Base-by-base conservation (phyloP, 2,888 invertebrate species). In the Seira ritae region DNA sequence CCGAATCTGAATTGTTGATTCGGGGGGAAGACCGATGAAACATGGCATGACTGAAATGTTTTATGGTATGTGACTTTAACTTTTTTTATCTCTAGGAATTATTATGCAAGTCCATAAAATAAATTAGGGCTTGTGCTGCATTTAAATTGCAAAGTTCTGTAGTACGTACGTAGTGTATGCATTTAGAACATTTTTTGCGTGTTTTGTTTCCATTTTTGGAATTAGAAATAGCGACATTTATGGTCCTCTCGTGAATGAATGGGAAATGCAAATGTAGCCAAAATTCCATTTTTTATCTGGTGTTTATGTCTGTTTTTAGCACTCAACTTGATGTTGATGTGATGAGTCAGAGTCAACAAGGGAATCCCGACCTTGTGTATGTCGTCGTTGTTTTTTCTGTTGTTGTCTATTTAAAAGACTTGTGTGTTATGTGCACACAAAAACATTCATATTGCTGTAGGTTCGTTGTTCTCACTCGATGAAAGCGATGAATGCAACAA, bases 311-410 rank as follows among this genome's bases (percentile, higher is more conserved):
- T 19, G 62, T n/a, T 62, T 62, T 55, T 55, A 55, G 55, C 12
- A 55, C 55, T 55, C 55, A 55, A 55, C 12, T 3, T 22, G 62
- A 20, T 31, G 60, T 17, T 71, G 79, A 80, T 80, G 80, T n/a
- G n/a, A n/a, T n/a, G n/a, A n/a, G n/a, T n/a, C n/a, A n/a, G n/a
- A 74, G 80, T 80, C 80, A 80, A 74, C 74, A 69, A 65, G 80
- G 79, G 80, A 80, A 74, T 74, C 69, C 80, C 70, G 68, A 69
- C 62, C 69, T 8, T 62, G 22, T 55, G 17, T 55, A 12, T 72
- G 60, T 65, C 55, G 71, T 46, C n/a, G 55, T 71, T 20, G 69
- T 17, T 24, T n/a, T 1, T 24, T 46, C 46, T 74, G 74, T 65
- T 73, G 31, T 73, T 73, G 73, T 65, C n/a, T n/a, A n/a, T n/a